A percentile compares a stretch with the other conserved stretches of the same genome.
phyloP scores from a whole-genome alignment of 2,113 vertebrate genomes.

The Camelus dromedarius region DNA sequence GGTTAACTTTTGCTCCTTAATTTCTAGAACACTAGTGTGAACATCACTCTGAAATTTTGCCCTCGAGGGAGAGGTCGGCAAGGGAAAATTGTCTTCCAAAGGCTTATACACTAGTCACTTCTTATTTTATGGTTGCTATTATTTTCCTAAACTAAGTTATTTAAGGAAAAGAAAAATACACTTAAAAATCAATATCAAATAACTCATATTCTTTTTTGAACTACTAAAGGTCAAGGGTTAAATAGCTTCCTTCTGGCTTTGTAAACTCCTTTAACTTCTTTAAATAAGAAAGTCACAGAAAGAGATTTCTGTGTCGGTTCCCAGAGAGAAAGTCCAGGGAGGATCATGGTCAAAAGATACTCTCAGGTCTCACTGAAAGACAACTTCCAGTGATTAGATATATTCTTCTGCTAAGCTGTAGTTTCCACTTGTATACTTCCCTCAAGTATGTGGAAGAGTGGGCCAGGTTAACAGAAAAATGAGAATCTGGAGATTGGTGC shows the following conservation, averaged over 20 bases:
- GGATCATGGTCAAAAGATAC: neutral
- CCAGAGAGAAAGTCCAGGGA: neutral
- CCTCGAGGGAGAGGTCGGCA: neutral
- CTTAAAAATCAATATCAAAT: neutral
- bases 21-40: neutral
- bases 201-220: neutral
- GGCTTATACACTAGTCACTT: neutral
- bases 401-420: neutral
- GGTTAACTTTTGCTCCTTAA: neutral
- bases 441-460: neutral
- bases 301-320: neutral
- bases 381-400: neutral
- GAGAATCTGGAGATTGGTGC: neutral
- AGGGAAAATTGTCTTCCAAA: neutral
- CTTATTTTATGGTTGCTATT: neutral
- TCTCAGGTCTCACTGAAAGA: neutral
- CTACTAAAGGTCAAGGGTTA: neutral
- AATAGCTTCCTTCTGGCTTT: neutral
- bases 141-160: constrained; percentile 41
- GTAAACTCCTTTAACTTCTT: neutral
- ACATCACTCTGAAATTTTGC: neutral
- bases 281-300: constrained; percentile 37
- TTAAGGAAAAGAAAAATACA: neutral
- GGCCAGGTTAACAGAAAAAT: neutral
- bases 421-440: neutral